phyloP scores from a whole-genome alignment of 2,113 vertebrate genomes.

The Entosphenus tridentatus region DNA sequence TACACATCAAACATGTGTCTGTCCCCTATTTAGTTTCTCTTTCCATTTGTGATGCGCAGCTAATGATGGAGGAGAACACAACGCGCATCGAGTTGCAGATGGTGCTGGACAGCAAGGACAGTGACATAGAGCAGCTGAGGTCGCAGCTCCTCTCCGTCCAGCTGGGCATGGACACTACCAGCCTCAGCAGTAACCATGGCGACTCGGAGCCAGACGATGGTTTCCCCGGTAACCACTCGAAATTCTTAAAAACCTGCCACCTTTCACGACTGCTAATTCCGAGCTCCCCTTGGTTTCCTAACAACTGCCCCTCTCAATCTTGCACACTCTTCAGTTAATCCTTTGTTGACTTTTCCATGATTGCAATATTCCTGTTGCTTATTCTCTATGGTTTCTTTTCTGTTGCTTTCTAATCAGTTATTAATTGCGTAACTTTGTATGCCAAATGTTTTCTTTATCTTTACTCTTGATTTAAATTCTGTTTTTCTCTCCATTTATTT shows the following conservation, averaged over 20 bases:
- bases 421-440: too few relatives aligned
- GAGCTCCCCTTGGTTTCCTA: constrained; percentile 16
- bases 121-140: constrained; percentile 93
- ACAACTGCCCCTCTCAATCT: too few relatives aligned
- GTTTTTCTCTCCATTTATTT: not conserved
- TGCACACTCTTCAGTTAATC: too few relatives aligned
- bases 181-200: constrained; percentile 56
- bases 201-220: constrained; percentile 67
- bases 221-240: constrained; percentile 36
- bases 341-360: too few relatives aligned
- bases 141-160: constrained; percentile 57
- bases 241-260: constrained; percentile 1
- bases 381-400: too few relatives aligned
- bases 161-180: constrained; percentile 63
- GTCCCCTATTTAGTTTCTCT: too few relatives aligned
- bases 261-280: constrained; percentile 7
- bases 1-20: too few relatives aligned
- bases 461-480: not conserved
- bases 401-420: too few relatives aligned
- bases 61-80: constrained; percentile 81
- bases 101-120: constrained; percentile 94
- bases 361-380: too few relatives aligned
- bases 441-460: not conserved
- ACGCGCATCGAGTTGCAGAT: constrained; percentile 85
- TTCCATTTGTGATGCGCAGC: constrained; percentile 24